A percentile compares a stretch with the other conserved stretches of the same genome.
phyloP scores from a whole-genome alignment of 2,797 vertebrate species.

The Microcaecilia unicolor region DNA sequence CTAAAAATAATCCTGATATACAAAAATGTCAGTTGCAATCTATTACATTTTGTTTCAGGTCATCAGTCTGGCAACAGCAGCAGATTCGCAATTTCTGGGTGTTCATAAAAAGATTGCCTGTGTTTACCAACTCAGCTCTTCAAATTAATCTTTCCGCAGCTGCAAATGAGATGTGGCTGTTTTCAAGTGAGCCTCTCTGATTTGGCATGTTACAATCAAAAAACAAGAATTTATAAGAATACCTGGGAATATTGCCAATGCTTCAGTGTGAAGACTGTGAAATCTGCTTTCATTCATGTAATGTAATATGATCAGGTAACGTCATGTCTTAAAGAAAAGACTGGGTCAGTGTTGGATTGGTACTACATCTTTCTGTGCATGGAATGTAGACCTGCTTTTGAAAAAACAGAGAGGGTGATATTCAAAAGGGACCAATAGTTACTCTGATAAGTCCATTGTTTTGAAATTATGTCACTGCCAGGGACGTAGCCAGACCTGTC shows the following conservation, averaged over 20 bases:
- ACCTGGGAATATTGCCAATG: constrained; percentile 4
- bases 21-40: constrained; percentile 19
- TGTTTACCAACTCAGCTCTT: constrained; percentile 12
- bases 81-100: constrained; percentile 20
- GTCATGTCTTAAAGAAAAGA: no score
- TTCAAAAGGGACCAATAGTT: no score
- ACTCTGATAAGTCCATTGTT: no score
- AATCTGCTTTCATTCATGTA: no score
- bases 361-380: no score
- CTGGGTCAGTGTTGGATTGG: no score
- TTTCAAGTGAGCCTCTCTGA: constrained; percentile 15
- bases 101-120: constrained; percentile 5
- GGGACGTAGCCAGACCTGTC: no score
- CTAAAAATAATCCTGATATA: constrained; percentile 9
- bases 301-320: no score
- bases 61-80: background rate
- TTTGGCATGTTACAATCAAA: constrained; percentile 11
- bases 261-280: background rate
- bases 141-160: constrained; percentile 1
- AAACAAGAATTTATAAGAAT: background rate
- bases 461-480: no score
- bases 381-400: no score
- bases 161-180: constrained; percentile 6
- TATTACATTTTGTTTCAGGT: constrained; percentile 12
- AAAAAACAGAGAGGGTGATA: no score